Percentiles rank a stretch among this genome's conserved stretches.
Conservation (phyloP, 2,797 vertebrate species). For the Neostethus bicornis region DNA sequence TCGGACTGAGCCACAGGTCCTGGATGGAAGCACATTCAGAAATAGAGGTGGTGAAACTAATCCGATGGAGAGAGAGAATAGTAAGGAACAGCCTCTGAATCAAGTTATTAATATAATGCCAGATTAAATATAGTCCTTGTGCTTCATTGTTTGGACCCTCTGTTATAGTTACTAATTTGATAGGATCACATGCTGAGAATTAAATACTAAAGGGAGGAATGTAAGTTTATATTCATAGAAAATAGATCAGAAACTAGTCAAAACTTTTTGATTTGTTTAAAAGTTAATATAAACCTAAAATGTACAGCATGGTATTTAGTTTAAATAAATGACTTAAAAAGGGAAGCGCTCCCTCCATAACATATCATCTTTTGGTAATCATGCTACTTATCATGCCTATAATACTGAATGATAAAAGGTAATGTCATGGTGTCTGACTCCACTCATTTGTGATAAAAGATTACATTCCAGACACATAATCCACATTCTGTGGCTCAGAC, state of each 20-base stretch:
- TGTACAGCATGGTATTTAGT: too few relatives aligned
- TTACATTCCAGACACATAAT: background rate
- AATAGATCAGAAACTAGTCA: too few relatives aligned
- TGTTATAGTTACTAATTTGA: background rate
- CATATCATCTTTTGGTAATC: background rate
- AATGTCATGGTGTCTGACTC: background rate
- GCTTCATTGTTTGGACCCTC: background rate
- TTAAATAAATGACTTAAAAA: background rate
- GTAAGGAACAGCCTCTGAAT: constrained; percentile 12
- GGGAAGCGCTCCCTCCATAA: background rate
- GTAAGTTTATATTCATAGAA: too few relatives aligned
- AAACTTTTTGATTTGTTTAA: too few relatives aligned
- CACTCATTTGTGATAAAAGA: background rate
- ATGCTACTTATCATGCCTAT: background rate
- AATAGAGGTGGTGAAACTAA: constrained; percentile 42
- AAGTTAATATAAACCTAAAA: too few relatives aligned
- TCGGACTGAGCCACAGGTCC: constrained; percentile 45
- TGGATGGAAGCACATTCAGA: constrained; percentile 31
- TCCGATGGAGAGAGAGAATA: constrained; percentile 15
- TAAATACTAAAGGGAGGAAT: too few relatives aligned
- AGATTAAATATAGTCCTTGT: background rate
- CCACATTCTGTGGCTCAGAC: background rate
- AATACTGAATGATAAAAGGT: background rate
- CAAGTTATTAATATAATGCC: background rate
- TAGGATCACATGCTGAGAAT: background rate